A percentile compares a stretch with the other conserved stretches of the same genome.
phyloP scores from a whole-genome alignment of 64 coral and sea anemone genomes.

The Actinia tenebrosa region DNA sequence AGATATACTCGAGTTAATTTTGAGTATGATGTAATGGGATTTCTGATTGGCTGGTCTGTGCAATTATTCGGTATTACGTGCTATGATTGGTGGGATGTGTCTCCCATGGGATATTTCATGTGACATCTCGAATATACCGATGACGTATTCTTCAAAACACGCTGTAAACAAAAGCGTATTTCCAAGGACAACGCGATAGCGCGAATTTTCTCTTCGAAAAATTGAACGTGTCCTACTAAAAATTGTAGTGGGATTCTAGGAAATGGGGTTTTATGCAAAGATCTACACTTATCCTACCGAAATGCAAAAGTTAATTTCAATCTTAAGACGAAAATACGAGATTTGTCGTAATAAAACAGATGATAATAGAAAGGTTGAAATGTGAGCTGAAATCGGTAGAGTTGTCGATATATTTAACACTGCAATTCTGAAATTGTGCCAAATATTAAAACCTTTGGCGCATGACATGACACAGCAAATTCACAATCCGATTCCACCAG shows the following conservation, averaged over 20 bases:
- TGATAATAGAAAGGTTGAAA: neutral
- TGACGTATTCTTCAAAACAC: constrained; percentile 60
- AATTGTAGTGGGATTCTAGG: neutral
- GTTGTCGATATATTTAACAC: neutral
- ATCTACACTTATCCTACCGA: neutral
- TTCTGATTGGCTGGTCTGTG: constrained; percentile 36
- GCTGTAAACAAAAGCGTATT: constrained; percentile 58
- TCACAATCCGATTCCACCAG: neutral
- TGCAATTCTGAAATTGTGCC: constrained; percentile 1
- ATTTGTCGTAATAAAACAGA: neutral
- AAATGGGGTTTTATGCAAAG: neutral
- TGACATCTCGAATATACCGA: constrained; percentile 38
- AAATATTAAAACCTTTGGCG: neutral
- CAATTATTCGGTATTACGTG: constrained; percentile 6
- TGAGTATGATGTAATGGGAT: constrained; percentile 28
- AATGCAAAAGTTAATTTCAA: neutral
- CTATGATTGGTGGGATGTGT: constrained; percentile 32
- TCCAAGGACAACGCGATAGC: constrained; percentile 33
- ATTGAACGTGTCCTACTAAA: neutral
- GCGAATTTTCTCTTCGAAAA: constrained; percentile 13
- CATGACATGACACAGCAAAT: neutral
- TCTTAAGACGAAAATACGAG: neutral
- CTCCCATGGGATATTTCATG: constrained; percentile 29
- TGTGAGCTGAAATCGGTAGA: neutral
- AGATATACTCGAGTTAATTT: constrained; percentile 16